These are phyloP conservation scores for Tupaia tana DNA, from an alignment of 2,113 vertebrate species.

Conservation along the genomic window DNA sequence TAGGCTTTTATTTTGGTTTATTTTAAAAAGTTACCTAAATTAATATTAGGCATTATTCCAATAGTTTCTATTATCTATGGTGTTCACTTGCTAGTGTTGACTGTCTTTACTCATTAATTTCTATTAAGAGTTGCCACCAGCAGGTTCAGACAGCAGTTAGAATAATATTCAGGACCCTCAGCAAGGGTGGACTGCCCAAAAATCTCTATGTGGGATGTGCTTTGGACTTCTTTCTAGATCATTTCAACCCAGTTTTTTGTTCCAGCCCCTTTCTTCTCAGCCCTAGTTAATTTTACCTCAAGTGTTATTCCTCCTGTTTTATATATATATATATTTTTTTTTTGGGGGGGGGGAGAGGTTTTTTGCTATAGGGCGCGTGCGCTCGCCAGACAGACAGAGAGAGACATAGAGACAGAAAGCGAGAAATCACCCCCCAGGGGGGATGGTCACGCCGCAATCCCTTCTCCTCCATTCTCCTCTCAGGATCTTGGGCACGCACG, in stretches of 20 bases:
- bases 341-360: too few relatives aligned
- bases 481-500: too few relatives aligned
- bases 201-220: background rate
- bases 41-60: background rate
- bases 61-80: background rate
- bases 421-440: too few relatives aligned
- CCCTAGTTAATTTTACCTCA: slow-evolving; percentile 19
- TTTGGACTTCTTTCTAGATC: background rate
- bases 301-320: background rate
- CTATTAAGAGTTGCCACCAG: background rate
- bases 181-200: background rate
- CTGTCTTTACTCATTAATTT: background rate
- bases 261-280: background rate
- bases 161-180: background rate
- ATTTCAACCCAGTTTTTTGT: background rate
- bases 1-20: background rate
- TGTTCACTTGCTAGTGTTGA: background rate
- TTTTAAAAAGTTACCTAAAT: background rate
- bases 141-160: background rate
- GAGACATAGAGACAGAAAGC: too few relatives aligned
- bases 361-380: too few relatives aligned
- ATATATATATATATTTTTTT: too few relatives aligned
- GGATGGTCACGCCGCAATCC: too few relatives aligned
- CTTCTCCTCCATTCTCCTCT: too few relatives aligned
- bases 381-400: too few relatives aligned